Evolutionary conservation across 2,797 vertebrate species (phyloP).

Genomic region (Peromyscus eremicus): DNA sequence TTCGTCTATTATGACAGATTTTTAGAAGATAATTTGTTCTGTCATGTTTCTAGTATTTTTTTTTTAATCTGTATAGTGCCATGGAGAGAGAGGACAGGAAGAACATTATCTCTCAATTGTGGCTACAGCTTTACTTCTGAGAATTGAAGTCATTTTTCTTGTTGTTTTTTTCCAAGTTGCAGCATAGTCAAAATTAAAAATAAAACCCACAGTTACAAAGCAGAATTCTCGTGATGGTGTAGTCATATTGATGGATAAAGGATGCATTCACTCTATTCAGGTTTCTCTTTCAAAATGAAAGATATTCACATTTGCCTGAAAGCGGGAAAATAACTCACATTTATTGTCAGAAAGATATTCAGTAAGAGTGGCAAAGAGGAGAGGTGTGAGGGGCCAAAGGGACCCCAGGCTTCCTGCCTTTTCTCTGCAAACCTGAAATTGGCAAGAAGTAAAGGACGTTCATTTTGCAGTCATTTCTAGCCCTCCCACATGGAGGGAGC

Average conservation of each 20-base stretch:
- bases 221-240: neutral
- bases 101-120: neutral
- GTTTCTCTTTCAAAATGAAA: conserved; percentile 10
- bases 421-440: neutral
- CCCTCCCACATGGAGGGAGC: too few relatives aligned
- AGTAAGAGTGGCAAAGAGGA: neutral
- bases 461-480: neutral
- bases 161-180: neutral
- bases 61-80: neutral
- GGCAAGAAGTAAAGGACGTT: neutral
- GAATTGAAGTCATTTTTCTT: neutral
- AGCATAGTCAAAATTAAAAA: conserved; percentile 20
- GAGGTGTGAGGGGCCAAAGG: too few relatives aligned
- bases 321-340: neutral
- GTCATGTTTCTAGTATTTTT: neutral
- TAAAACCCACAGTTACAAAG: neutral
- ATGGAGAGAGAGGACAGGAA: neutral
- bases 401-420: neutral
- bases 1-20: neutral
- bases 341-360: neutral
- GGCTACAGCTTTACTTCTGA: conserved; percentile 30
- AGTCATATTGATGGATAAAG: neutral
- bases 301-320: neutral
- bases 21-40: conserved; percentile 40
- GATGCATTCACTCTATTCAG: neutral